phyloP scores from a whole-genome alignment of 2,113 vertebrate genomes.

The Lethenteron camtschaticum region DNA sequence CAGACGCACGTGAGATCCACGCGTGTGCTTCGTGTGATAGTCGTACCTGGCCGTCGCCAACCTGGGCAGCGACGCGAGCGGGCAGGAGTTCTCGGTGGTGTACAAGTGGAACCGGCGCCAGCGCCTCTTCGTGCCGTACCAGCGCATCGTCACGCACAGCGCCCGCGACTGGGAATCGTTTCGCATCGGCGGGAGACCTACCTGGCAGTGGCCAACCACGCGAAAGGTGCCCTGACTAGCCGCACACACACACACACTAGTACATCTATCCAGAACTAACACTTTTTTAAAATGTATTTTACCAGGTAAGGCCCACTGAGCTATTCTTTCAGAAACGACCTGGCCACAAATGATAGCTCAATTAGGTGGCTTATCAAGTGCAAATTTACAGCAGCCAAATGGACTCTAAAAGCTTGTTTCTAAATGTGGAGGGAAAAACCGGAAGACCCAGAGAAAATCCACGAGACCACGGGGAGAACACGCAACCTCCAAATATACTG shows the following conservation, averaged over 20 bases:
- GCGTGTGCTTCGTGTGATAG: constrained; percentile 19
- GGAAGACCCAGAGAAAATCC: no score
- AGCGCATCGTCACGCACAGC: constrained; percentile 50
- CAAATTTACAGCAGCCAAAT: no score
- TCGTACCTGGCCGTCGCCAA: constrained; percentile 66
- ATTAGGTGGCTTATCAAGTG: no score
- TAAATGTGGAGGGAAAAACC: no score
- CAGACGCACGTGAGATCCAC: no score
- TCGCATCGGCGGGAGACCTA: constrained; percentile 46
- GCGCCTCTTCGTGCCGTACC: constrained; percentile 40
- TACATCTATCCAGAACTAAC: not conserved
- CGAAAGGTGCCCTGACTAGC: constrained; percentile 34
- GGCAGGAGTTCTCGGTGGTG: constrained; percentile 50
- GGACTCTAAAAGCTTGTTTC: no score
- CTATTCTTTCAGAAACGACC: no score
- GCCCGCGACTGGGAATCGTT: constrained; percentile 90
- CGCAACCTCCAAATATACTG: no score
- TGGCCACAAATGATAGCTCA: no score
- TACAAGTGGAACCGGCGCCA: constrained; percentile 67
- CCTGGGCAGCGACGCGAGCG: constrained; percentile 26
- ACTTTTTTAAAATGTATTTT: not conserved
- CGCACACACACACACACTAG: not conserved
- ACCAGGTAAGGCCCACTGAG: not conserved
- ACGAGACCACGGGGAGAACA: no score
- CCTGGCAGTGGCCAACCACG: constrained; percentile 74